Percentiles rank a stretch among this genome's conserved stretches.
phyloP scores from a whole-genome alignment of 1,140 invertebrate species.

The Panulirus ornatus region DNA sequence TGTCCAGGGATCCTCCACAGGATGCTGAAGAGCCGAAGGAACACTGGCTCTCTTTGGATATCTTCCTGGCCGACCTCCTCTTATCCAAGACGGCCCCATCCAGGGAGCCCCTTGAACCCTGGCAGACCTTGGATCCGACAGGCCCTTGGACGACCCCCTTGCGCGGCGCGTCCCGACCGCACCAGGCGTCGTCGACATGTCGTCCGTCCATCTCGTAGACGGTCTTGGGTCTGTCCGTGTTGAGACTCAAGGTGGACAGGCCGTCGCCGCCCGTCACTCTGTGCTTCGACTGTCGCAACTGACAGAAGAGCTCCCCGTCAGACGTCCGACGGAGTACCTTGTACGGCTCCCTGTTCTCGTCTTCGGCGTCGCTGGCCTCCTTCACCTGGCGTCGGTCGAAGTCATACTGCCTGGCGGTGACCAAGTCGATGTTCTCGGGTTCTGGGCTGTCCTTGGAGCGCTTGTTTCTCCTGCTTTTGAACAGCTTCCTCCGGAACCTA shows the following conservation, averaged over 20 bases:
- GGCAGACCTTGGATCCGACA: no score
- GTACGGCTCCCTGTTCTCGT: background rate
- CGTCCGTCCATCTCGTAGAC: background rate
- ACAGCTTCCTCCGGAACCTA: background rate
- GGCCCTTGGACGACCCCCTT: no score
- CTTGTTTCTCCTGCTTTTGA: conserved; percentile 6
- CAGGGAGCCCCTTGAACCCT: no score
- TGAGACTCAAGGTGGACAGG: background rate
- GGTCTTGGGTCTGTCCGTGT: background rate
- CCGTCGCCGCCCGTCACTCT: background rate
- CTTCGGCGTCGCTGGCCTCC: background rate
- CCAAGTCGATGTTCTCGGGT: background rate
- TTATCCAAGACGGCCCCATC: no score
- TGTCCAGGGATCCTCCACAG: background rate
- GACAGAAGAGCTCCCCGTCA: conserved; percentile 29
- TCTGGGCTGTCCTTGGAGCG: background rate
- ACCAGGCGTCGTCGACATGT: no score
- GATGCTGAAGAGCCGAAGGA: no score
- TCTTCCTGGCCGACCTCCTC: no score
- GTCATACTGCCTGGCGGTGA: background rate
- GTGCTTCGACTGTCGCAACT: background rate
- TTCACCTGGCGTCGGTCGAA: conserved; percentile 11
- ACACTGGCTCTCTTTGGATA: no score
- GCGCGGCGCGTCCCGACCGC: no score
- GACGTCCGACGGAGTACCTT: conserved; percentile 6